These are phyloP conservation scores for Gobionotothen gibberifrons DNA, from an alignment of 2,797 vertebrate species.

Conservation along the genomic window DNA sequence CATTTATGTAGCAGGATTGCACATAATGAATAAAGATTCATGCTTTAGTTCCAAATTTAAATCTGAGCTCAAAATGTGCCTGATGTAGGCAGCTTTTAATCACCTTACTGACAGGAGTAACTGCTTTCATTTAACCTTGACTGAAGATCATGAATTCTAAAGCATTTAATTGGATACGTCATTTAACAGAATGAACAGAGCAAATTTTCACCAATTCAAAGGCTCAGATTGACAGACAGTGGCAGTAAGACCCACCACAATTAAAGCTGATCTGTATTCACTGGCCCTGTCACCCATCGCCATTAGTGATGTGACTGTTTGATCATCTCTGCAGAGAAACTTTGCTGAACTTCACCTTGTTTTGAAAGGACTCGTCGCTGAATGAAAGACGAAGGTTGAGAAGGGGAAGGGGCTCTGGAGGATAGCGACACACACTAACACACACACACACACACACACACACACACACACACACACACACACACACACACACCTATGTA, in stretches of 20 bases:
- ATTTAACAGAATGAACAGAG: conserved; percentile 99
- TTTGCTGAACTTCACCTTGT: conserved; percentile 93
- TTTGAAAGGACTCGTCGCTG: conserved; percentile 90
- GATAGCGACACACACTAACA: conserved; percentile 42
- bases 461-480: conserved; percentile 34
- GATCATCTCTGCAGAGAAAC: conserved; percentile 92
- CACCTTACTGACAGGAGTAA: conserved; percentile 99
- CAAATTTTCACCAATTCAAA: conserved; percentile 99
- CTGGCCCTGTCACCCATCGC: conserved; percentile 95
- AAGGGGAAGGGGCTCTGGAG: conserved; percentile 42
- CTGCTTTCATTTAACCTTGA: conserved; percentile 99
- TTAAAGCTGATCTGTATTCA: conserved; percentile 99
- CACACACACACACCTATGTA: conserved; percentile 29
- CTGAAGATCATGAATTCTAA: conserved; percentile 99
- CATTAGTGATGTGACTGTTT: conserved; percentile 94
- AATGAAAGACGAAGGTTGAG: conserved; percentile 76
- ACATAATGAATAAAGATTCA: conserved; percentile 99
- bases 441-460: conserved; percentile 39
- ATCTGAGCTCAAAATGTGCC: conserved; percentile 99
- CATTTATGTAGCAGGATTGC: conserved; percentile 96
- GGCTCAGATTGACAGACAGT: conserved; percentile 99
- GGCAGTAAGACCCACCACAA: conserved; percentile 99
- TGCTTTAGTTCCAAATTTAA: conserved; percentile 98
- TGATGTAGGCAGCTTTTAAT: conserved; percentile 99
- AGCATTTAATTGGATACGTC: conserved; percentile 99